A percentile compares a stretch with the other conserved stretches of the same genome.
phyloP scores from a whole-genome alignment of 1,140 invertebrate species.

The Drosophila murphyi region DNA sequence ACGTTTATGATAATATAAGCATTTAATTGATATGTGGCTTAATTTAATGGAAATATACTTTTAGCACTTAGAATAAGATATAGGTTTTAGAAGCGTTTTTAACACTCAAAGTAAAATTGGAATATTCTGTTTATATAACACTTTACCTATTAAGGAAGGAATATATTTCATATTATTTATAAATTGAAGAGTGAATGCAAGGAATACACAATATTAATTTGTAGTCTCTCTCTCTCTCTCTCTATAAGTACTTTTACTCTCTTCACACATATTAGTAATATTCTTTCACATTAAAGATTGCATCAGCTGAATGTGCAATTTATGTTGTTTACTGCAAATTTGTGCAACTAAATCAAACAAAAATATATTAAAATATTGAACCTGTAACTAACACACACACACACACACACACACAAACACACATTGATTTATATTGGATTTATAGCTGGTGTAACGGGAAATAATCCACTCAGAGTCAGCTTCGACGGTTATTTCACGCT shows the following conservation, averaged over 20 bases:
- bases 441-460: not conserved
- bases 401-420: not conserved
- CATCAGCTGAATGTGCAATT: constrained; percentile 26
- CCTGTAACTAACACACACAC: constrained; percentile 14
- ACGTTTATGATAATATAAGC: not conserved
- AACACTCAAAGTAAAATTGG: too few species aligned
- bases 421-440: constrained; percentile 7
- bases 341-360: constrained; percentile 24
- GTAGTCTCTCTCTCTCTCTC: too few species aligned
- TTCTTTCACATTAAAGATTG: not conserved
- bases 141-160: too few species aligned
- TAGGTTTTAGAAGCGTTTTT: not conserved
- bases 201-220: too few species aligned
- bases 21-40: not conserved
- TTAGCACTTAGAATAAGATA: too few species aligned
- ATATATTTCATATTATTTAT: too few species aligned
- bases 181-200: too few species aligned
- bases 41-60: not conserved
- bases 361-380: constrained; percentile 14
- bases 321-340: constrained; percentile 30
- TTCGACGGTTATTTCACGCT: constrained; percentile 42
- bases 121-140: too few species aligned
- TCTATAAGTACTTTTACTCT: not conserved
- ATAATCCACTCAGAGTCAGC: constrained; percentile 40
- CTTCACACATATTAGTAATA: not conserved